Base-by-base conservation (phyloP, 2,113 vertebrate species). In the Rhizomys pruinosus region DNA sequence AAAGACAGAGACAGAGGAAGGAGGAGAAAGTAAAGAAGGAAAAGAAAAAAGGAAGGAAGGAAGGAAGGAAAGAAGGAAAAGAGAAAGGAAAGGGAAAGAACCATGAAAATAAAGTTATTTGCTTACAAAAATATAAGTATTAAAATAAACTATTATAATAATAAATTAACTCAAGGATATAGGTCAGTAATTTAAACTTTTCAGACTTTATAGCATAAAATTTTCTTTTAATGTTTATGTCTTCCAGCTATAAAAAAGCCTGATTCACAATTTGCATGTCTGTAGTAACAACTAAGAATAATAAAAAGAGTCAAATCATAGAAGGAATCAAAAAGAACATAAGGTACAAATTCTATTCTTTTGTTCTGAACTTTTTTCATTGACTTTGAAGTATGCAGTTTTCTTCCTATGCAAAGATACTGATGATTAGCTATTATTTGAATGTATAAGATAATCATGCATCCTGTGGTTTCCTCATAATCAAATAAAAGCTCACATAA, bases 251-350 rank as follows among this genome's bases (percentile, higher is more conserved):
- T 15, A 47, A 20, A 42, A 79, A 57, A 23, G 12, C 91, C 25
- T 42, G 2, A 4, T n/a, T 86, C 6, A 69, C 39, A 90, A 63
- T 74, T 63, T 69, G 3, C 20, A n/a, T 34, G 82, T 72, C 37
- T 91, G 13, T 29, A 74, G 32, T 69, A 93, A 44, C 29, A 84
- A 89, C 76, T 34, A 42, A 81, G 39, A 94, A 71, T 55, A 66
- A 39, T 76, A 55, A 52, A 55, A 92, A 10, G 77, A 42, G 5
- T 84, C 2, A 16, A 77, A 66, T 23, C 9, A 71, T 69, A 52
- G 47, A 52, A 52, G n/a, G n/a, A 52, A 52, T 52, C 6, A 52
- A 52, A 52, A 11, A 52, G 47, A 52, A 52, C 6, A 52, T 11
- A 52, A 52, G 11, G 11, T 52, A 52, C 47, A 52, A 52, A 52